These are phyloP conservation scores for Cyprinodon tularosa DNA, from an alignment of 2,113 vertebrate species.

Conservation along the genomic window DNA sequence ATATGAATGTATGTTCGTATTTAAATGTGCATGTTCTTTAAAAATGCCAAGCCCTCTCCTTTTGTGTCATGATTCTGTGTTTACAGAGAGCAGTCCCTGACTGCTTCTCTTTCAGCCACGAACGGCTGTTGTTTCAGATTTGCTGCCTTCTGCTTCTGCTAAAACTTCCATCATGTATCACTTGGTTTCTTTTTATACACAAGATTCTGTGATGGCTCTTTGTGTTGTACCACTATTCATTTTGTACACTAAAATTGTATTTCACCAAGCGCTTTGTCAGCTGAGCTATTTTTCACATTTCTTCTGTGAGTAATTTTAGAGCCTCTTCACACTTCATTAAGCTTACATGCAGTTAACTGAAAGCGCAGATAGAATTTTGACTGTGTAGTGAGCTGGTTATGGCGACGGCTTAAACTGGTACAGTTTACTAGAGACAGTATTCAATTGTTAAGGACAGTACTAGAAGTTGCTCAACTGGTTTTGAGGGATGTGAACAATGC, in stretches of 20 bases:
- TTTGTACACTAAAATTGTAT: slow-evolving; percentile 26
- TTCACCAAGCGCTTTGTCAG: slow-evolving; percentile 40
- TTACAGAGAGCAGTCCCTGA: slow-evolving; percentile 45
- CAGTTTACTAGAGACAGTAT: slow-evolving; percentile 40
- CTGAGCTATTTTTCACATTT: slow-evolving; percentile 15
- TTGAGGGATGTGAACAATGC: slow-evolving; percentile 25
- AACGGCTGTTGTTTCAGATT: slow-evolving; percentile 9
- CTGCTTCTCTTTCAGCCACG: slow-evolving; percentile 4
- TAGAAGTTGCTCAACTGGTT: slow-evolving; percentile 30
- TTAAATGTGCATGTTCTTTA: slow-evolving; percentile 70
- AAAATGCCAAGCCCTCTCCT: slow-evolving; percentile 50
- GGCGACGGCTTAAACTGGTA: slow-evolving; percentile 55
- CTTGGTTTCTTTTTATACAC: slow-evolving; percentile 14
- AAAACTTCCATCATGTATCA: background rate
- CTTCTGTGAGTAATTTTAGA: slow-evolving; percentile 39
- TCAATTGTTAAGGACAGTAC: slow-evolving; percentile 48
- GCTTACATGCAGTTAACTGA: slow-evolving; percentile 22
- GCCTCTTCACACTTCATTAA: slow-evolving; percentile 26
- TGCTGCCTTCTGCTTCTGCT: slow-evolving; percentile 21
- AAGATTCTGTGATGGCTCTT: slow-evolving; percentile 9
- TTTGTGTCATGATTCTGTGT: slow-evolving; percentile 56
- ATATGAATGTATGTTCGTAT: slow-evolving; percentile 68
- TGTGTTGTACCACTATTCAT: slow-evolving; percentile 30
- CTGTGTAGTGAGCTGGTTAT: slow-evolving; percentile 18
- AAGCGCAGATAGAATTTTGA: slow-evolving; percentile 20